A percentile compares a stretch with the other conserved stretches of the same genome.
phyloP scores from a whole-genome alignment of 2,888 invertebrate genomes.

The Laothoe populi region DNA sequence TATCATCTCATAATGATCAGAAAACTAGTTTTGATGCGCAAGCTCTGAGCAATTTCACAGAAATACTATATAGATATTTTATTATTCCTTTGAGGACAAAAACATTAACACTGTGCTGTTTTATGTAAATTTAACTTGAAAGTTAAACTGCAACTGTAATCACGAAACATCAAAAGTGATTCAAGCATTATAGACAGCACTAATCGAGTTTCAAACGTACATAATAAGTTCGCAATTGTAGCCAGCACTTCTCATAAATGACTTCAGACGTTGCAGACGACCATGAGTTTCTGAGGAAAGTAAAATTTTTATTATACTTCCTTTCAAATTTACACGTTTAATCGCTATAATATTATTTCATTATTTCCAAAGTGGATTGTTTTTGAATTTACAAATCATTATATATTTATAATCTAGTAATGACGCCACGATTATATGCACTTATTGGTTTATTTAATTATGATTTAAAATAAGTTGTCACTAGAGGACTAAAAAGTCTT shows the following conservation, averaged over 20 bases:
- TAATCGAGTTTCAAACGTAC: constrained; percentile 10
- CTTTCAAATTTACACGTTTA: neutral
- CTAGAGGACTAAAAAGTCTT: too few species aligned
- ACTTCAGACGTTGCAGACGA: constrained; percentile 14
- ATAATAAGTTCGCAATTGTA: constrained; percentile 1
- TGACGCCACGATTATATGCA: too few species aligned
- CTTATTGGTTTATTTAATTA: too few species aligned
- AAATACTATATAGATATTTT: too few species aligned
- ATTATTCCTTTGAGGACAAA: too few species aligned
- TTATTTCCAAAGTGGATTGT: too few species aligned
- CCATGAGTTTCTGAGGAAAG: neutral
- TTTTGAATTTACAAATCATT: neutral
- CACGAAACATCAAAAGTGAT: neutral
- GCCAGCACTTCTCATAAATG: constrained; percentile 6
- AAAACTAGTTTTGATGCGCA: too few species aligned
- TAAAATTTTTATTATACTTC: neutral
- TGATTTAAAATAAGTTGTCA: too few species aligned
- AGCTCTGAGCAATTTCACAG: too few species aligned
- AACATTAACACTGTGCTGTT: neutral
- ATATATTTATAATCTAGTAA: neutral
- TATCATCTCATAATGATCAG: too few species aligned
- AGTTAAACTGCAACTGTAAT: constrained; percentile 1
- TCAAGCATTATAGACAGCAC: neutral
- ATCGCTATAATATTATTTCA: neutral
- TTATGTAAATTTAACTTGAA: neutral